Conservation (phyloP, 2,113 vertebrate species). For the Semnornis frantzii region DNA sequence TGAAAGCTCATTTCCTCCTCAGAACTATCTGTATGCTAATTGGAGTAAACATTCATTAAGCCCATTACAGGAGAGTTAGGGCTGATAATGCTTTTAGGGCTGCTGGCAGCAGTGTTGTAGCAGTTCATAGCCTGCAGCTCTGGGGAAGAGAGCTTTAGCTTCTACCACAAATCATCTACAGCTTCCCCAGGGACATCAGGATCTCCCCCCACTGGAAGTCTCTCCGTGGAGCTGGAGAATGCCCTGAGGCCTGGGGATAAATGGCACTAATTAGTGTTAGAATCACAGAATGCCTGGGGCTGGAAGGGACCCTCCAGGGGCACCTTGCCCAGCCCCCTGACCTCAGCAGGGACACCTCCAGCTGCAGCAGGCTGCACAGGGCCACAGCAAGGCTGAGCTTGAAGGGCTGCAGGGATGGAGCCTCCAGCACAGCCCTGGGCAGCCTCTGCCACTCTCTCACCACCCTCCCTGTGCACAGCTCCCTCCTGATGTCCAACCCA, state of each 20-base stretch:
- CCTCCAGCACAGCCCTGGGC: too few species aligned
- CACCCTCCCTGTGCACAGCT: too few species aligned
- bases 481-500: too few species aligned
- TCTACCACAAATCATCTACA: not conserved
- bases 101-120: not conserved
- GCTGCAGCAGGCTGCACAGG: too few species aligned
- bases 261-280: not conserved
- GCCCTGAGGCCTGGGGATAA: not conserved
- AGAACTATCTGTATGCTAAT: not conserved
- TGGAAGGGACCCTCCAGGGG: too few species aligned
- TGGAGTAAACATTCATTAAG: not conserved
- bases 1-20: constrained; percentile 7
- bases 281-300: too few species aligned
- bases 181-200: not conserved
- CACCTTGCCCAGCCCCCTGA: too few species aligned
- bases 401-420: too few species aligned
- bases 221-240: not conserved
- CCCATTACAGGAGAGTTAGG: not conserved
- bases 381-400: too few species aligned
- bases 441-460: too few species aligned
- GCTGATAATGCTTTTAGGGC: not conserved
- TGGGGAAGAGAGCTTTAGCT: not conserved
- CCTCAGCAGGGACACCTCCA: too few species aligned
- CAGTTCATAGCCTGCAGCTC: not conserved
- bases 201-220: not conserved